phyloP scores from a whole-genome alignment of 2,888 invertebrate genomes.

The Eupithecia abbreviata region DNA sequence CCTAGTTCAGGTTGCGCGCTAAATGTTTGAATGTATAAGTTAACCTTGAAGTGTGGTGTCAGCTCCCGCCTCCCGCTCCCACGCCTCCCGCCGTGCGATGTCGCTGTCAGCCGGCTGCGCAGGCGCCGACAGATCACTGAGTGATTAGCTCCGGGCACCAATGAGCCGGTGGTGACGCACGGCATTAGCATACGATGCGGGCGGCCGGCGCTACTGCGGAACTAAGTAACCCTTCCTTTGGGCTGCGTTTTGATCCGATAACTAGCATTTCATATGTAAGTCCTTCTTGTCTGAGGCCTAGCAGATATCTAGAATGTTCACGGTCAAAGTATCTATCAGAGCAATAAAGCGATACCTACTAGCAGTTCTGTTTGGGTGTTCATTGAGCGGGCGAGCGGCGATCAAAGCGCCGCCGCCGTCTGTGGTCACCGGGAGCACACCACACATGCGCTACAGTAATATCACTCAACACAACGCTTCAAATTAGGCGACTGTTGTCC shows the following conservation, averaged over 20 bases:
- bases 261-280: neutral
- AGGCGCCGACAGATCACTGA: slow-evolving; percentile 19
- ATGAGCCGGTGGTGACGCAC: slow-evolving; percentile 43
- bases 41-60: neutral
- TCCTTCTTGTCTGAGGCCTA: neutral
- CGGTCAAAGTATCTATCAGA: neutral
- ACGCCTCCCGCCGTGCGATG: neutral
- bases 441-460: neutral
- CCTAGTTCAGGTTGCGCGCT: neutral
- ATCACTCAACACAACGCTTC: neutral
- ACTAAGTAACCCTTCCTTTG: neutral
- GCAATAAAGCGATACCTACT: neutral
- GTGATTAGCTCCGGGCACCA: slow-evolving; percentile 23
- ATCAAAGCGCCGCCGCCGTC: slow-evolving; percentile 30
- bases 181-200: slow-evolving; percentile 65
- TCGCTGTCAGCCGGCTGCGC: neutral
- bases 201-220: slow-evolving; percentile 24
- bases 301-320: neutral
- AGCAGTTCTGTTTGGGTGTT: slow-evolving; percentile 21
- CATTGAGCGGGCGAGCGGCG: slow-evolving; percentile 18
- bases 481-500: neutral
- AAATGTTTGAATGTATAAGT: neutral
- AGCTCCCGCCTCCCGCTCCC: neutral
- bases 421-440: neutral
- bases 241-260: neutral